Evolutionary conservation across 2,888 invertebrate species (phyloP).

Genomic region (Diarsia brunnea): DNA sequence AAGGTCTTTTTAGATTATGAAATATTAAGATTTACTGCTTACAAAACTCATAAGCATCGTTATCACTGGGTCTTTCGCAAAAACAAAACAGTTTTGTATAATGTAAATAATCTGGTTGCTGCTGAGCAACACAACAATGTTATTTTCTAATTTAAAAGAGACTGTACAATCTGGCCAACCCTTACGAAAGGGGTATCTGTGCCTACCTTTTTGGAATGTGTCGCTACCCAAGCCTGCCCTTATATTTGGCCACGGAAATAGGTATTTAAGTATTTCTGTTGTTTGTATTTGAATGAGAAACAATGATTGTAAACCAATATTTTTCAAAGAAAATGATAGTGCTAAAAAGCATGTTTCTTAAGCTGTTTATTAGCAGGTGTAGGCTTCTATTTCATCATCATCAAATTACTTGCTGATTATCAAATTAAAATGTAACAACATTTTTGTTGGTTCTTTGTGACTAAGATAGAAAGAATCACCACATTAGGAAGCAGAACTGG

Average conservation of each 20-base stretch:
- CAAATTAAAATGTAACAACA: no score
- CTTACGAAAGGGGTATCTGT: not conserved
- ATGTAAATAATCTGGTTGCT: not conserved
- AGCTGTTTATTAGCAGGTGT: no score
- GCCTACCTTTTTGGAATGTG: constrained; percentile 12
- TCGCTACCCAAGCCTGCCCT: not conserved
- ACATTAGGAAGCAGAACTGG: no score
- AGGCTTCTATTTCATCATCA: no score
- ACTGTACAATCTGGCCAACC: constrained; percentile 2
- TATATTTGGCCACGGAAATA: constrained; percentile 19
- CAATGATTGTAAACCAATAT: not conserved
- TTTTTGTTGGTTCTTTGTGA: no score
- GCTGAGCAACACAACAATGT: constrained; percentile 18
- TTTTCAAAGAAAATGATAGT: not conserved
- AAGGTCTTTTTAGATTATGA: no score
- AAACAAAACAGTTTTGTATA: not conserved
- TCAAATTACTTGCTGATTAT: no score
- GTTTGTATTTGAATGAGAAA: not conserved
- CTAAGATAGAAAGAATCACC: no score
- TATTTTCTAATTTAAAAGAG: constrained; percentile 36
- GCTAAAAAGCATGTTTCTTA: no score
- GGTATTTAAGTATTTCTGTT: not conserved
- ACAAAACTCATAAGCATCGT: no score
- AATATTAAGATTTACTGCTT: no score
- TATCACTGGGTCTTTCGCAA: no score